phyloP scores from a whole-genome alignment of 2,888 invertebrate genomes.

The Oligia fasciuncula region DNA sequence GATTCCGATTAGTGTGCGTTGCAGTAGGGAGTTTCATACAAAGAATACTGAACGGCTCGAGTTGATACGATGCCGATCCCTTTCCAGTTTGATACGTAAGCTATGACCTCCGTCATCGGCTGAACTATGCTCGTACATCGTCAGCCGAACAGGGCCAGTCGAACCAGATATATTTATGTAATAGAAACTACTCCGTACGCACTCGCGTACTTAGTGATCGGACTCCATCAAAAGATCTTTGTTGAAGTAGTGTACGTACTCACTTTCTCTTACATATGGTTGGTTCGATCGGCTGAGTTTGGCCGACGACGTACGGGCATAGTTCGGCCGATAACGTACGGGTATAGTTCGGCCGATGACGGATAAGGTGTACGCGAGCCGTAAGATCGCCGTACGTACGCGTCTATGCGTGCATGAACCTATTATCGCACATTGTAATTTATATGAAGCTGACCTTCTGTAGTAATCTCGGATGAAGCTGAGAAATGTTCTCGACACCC shows the following conservation, averaged over 20 bases:
- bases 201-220: background rate
- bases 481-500: constrained; percentile 62
- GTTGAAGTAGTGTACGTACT: background rate
- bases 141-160: background rate
- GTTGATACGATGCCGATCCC: too few relatives aligned
- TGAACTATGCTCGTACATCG: background rate
- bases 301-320: background rate
- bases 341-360: background rate
- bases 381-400: background rate
- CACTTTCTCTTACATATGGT: background rate
- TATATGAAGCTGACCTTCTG: constrained; percentile 29
- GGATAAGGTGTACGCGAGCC: background rate
- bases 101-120: background rate
- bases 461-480: constrained; percentile 6
- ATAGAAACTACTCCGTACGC: background rate
- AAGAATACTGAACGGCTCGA: too few relatives aligned
- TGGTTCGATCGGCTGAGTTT: background rate
- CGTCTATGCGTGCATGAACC: background rate
- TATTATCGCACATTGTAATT: background rate
- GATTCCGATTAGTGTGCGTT: too few relatives aligned
- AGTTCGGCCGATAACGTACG: background rate
- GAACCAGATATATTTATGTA: background rate
- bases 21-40: too few relatives aligned
- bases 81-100: too few relatives aligned
- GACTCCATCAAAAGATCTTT: background rate